phyloP scores from a whole-genome alignment of 2,113 vertebrate genomes.

The Datnioides undecimradiatus region DNA sequence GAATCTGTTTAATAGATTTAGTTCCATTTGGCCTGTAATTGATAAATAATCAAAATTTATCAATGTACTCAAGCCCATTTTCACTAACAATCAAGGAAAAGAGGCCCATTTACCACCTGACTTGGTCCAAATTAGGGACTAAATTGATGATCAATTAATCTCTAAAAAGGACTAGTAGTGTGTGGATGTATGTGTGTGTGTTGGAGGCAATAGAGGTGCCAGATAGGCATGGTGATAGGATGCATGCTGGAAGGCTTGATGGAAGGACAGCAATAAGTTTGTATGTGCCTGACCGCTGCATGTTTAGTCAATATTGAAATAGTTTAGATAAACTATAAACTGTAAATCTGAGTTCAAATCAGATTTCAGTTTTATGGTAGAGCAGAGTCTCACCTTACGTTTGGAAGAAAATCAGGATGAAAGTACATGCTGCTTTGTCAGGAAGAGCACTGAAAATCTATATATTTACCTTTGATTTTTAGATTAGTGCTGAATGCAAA shows the following conservation, averaged over 20 bases:
- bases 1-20: constrained; percentile 99
- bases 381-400: no score
- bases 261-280: constrained; percentile 76
- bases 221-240: constrained; percentile 91
- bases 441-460: no score
- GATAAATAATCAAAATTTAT: constrained; percentile 99
- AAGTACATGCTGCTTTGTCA: no score
- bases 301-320: background rate
- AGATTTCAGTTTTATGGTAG: no score
- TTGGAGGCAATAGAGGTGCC: constrained; percentile 87
- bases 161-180: constrained; percentile 93
- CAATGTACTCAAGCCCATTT: constrained; percentile 98
- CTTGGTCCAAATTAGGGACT: constrained; percentile 99
- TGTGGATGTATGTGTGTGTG: constrained; percentile 76
- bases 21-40: constrained; percentile 98
- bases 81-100: constrained; percentile 99
- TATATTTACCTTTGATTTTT: no score
- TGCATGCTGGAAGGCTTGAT: constrained; percentile 85
- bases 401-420: no score
- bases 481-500: no score
- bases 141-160: constrained; percentile 99
- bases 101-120: constrained; percentile 99
- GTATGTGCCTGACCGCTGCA: background rate
- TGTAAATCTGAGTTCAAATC: no score
- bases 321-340: background rate